Evolutionary conservation across 2,888 invertebrate genomes (phyloP).

Genomic region (Petrolisthes manimaculis): DNA sequence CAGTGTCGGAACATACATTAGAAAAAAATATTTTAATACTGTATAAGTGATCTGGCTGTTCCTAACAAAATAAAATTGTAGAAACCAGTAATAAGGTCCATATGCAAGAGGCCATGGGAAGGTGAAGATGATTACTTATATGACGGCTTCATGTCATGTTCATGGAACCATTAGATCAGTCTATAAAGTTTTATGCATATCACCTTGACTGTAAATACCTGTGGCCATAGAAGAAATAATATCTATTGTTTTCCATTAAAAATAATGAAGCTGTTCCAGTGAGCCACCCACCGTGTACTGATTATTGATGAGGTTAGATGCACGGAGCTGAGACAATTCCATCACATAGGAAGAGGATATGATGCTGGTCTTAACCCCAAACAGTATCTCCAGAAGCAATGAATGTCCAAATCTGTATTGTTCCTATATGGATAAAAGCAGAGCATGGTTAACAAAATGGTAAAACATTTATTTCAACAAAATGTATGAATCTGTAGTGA

Average conservation of each 20-base stretch:
- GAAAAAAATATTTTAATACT: too few relatives aligned
- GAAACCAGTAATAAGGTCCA: too few relatives aligned
- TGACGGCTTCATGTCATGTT: too few relatives aligned
- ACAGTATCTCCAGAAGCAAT: slow-evolving; percentile 26
- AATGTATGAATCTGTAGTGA: too few relatives aligned
- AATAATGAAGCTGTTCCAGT: slow-evolving; percentile 12
- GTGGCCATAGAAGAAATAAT: neutral
- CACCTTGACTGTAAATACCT: neutral
- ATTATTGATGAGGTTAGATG: neutral
- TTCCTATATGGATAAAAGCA: neutral
- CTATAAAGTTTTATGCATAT: neutral
- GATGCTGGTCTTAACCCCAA: slow-evolving; percentile 6
- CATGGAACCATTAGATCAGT: too few relatives aligned
- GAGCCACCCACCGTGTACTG: neutral
- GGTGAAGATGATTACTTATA: too few relatives aligned
- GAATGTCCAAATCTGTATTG: slow-evolving; percentile 46
- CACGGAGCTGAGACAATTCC: neutral
- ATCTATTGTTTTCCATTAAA: neutral
- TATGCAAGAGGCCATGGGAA: too few relatives aligned
- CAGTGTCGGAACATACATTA: too few relatives aligned
- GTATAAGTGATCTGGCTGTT: too few relatives aligned
- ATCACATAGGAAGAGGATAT: neutral
- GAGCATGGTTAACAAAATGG: too few relatives aligned
- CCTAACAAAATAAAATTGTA: too few relatives aligned
- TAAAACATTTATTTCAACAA: too few relatives aligned